Evolutionary conservation across 2,888 invertebrate species (phyloP).

Genomic region (Colletes collaris): DNA sequence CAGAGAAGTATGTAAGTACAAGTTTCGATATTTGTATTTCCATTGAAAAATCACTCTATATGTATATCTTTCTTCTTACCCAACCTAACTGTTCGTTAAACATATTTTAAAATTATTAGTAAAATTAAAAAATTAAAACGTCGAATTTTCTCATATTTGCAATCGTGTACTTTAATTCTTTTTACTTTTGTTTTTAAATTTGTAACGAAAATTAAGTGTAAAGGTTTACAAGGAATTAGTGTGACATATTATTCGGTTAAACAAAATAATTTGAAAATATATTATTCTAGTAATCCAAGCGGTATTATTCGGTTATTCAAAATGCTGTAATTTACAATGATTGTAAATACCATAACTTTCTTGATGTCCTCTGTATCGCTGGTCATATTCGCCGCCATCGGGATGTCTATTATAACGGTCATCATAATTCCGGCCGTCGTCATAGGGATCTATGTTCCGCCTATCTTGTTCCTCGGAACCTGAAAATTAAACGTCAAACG

Average conservation of each 20-base stretch:
- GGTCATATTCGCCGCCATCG: slow-evolving; percentile 34
- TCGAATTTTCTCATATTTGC: no score
- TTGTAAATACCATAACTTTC: slow-evolving; percentile 44
- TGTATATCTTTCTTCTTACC: no score
- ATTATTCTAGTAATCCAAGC: neutral
- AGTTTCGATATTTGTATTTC: no score
- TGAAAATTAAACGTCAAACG: neutral
- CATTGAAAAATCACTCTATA: no score
- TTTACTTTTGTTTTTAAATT: no score
- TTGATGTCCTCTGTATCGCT: slow-evolving; percentile 28
- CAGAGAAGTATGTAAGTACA: no score
- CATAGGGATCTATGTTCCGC: slow-evolving; percentile 33
- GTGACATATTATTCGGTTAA: no score
- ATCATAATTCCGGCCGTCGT: slow-evolving; percentile 33
- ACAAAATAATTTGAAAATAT: neutral
- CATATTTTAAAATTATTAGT: no score
- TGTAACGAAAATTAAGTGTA: no score
- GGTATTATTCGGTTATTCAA: neutral
- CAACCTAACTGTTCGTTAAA: no score
- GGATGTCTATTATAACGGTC: slow-evolving; percentile 26
- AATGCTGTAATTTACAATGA: neutral
- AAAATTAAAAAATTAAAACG: no score
- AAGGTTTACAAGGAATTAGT: neutral
- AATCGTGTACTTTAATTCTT: no score
- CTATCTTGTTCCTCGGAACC: slow-evolving; percentile 52